phyloP scores from a whole-genome alignment of 1,140 invertebrate species.

The Hycleus phaleratus region DNA sequence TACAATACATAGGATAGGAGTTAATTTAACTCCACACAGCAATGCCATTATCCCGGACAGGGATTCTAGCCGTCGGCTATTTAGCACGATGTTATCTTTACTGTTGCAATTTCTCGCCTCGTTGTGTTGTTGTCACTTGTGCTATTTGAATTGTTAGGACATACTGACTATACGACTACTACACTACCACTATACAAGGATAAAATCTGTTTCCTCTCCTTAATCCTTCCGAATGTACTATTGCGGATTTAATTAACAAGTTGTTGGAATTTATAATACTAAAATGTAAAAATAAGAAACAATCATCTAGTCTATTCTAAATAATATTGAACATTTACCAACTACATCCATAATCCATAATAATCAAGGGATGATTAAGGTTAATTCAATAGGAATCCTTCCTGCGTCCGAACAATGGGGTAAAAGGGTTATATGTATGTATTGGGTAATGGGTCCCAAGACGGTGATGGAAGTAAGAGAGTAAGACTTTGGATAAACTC shows the following conservation, averaged over 20 bases:
- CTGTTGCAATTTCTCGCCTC: conserved; percentile 32
- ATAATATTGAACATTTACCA: too few relatives aligned
- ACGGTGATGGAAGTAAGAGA: conserved; percentile 14
- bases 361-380: conserved; percentile 33
- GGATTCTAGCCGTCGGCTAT: conserved; percentile 25
- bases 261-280: background rate
- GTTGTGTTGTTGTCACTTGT: conserved; percentile 24
- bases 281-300: too few relatives aligned
- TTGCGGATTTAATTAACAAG: conserved; percentile 23
- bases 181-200: background rate
- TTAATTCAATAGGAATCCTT: conserved; percentile 36
- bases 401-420: conserved; percentile 26
- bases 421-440: conserved; percentile 3
- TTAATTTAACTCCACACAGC: conserved; percentile 21
- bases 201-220: background rate
- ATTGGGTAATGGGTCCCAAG: conserved; percentile 32
- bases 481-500: conserved; percentile 5
- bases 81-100: conserved; percentile 34
- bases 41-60: conserved; percentile 25
- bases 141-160: conserved; percentile 14
- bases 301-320: too few relatives aligned
- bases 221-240: conserved; percentile 21
- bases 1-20: conserved; percentile 12
- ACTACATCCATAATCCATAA: conserved; percentile 21
- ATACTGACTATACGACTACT: background rate